Evolutionary conservation across 2,113 vertebrate species (phyloP).

Genomic region (Rynchops niger): DNA sequence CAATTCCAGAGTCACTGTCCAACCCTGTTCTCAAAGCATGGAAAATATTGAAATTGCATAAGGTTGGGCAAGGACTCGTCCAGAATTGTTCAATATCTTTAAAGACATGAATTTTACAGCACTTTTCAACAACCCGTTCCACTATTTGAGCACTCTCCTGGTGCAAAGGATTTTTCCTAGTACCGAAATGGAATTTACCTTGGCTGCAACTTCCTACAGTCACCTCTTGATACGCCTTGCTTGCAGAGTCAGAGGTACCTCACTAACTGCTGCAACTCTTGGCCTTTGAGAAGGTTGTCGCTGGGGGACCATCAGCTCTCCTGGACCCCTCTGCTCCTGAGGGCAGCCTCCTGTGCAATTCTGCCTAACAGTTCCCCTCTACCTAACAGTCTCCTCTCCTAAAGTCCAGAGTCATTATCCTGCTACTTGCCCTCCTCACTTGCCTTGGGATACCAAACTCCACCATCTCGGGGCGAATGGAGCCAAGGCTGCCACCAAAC

Average conservation of each 20-base stretch:
- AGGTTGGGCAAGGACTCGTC: neutral
- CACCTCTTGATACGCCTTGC: neutral
- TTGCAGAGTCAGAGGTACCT: neutral
- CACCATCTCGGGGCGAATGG: neutral
- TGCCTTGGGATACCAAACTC: neutral
- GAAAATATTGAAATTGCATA: neutral
- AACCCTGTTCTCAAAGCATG: neutral
- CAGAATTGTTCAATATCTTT: neutral
- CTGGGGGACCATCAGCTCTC: neutral
- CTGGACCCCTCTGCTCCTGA: neutral
- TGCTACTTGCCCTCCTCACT: neutral
- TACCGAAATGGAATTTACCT: neutral
- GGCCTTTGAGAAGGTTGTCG: neutral
- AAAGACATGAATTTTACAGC: neutral
- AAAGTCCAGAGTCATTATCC: neutral
- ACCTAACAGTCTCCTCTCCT: neutral
- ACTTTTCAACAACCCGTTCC: neutral
- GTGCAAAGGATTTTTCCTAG: neutral
- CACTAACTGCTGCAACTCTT: neutral
- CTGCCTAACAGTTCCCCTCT: neutral
- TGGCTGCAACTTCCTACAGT: neutral
- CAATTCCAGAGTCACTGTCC: neutral
- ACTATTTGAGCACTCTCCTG: neutral
- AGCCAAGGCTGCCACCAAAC: neutral
- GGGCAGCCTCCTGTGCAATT: neutral